These are phyloP conservation scores for Phthorimaea operculella DNA, from an alignment of 1,140 invertebrate species.

Conservation along the genomic window DNA sequence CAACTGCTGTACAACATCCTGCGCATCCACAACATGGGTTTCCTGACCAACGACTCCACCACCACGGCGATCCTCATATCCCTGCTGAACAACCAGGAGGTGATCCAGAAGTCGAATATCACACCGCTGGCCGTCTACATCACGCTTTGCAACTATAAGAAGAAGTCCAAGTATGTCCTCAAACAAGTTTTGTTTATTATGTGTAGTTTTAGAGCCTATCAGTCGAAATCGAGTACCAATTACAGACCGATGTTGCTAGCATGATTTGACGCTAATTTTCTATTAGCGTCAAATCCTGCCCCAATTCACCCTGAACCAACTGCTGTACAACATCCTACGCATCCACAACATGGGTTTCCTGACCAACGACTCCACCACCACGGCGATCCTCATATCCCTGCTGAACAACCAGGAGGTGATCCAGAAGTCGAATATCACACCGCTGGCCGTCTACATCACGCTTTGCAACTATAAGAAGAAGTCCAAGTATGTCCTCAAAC, in stretches of 20 bases:
- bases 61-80: conserved; percentile 46
- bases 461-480: conserved; percentile 49
- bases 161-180: conserved; percentile 37
- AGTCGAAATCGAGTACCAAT: too few relatives aligned
- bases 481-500: conserved; percentile 30
- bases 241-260: too few relatives aligned
- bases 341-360: conserved; percentile 73
- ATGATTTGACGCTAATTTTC: too few relatives aligned
- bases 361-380: conserved; percentile 48
- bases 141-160: conserved; percentile 45
- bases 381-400: conserved; percentile 40
- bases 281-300: too few relatives aligned
- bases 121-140: conserved; percentile 54
- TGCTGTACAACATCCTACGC: conserved; percentile 73
- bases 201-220: too few relatives aligned
- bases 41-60: conserved; percentile 61
- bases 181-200: too few relatives aligned
- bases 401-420: conserved; percentile 43
- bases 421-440: conserved; percentile 48
- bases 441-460: conserved; percentile 50
- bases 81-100: conserved; percentile 37
- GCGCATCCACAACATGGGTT: conserved; percentile 72
- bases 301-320: conserved; percentile 67
- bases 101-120: conserved; percentile 48
- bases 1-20: conserved; percentile 72